These are phyloP conservation scores for Macrosiphum euphorbiae DNA, from an alignment of 2,888 invertebrate species.

Conservation along the genomic window DNA sequence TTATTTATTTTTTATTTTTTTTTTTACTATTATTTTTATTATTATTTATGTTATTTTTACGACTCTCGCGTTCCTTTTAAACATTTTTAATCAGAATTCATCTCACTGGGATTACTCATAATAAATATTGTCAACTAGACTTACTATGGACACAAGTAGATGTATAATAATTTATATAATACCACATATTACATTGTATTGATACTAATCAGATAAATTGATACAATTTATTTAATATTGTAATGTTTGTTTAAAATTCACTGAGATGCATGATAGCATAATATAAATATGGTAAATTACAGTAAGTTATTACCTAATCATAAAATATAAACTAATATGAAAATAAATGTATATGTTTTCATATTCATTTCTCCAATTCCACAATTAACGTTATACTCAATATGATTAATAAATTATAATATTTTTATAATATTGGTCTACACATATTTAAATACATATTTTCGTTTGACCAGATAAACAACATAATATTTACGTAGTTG, in stretches of 20 bases:
- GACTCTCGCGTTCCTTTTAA: conserved; percentile 17
- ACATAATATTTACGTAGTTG: neutral
- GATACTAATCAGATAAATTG: neutral
- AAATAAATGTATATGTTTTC: neutral
- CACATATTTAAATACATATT: neutral
- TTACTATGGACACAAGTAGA: neutral
- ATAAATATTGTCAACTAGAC: neutral
- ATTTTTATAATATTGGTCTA: neutral
- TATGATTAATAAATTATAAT: neutral
- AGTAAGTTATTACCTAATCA: neutral
- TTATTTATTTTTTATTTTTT: neutral
- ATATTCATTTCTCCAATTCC: neutral
- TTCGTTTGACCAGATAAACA: neutral
- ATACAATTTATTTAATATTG: neutral
- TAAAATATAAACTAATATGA: neutral
- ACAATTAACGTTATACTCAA: neutral
- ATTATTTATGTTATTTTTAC: conserved; percentile 29
- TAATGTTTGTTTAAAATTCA: neutral
- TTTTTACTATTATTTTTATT: neutral
- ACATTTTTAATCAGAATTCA: neutral
- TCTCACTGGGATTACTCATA: neutral
- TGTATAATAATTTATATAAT: neutral
- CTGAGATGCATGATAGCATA: neutral
- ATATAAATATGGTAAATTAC: neutral
- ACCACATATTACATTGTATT: neutral